Conservation (phyloP, 2,797 vertebrate genomes). For the Coregonus suidteri region DNA sequence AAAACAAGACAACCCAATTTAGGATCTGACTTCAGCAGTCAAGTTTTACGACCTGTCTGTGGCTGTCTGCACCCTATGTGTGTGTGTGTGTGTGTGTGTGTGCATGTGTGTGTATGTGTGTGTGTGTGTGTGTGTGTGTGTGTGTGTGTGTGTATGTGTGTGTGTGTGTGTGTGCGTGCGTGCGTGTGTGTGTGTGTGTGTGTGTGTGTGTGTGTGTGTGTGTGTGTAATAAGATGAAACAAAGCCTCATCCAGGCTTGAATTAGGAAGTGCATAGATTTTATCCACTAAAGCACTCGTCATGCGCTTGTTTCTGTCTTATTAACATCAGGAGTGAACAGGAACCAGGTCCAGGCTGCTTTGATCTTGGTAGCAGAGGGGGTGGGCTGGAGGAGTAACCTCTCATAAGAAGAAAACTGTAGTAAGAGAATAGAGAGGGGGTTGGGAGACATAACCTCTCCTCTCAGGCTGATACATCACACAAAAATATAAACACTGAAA, state of each 20-base stretch:
- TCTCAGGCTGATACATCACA: slow-evolving; percentile 19
- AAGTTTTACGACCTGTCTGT: slow-evolving; percentile 57
- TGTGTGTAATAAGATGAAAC: slow-evolving; percentile 23
- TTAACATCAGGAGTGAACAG: slow-evolving; percentile 58
- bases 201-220: not conserved
- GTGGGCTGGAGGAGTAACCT: slow-evolving; percentile 53
- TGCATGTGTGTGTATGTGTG: no score
- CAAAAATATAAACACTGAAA: slow-evolving; percentile 19
- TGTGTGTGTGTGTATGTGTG: no score
- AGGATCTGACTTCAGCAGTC: slow-evolving; percentile 62
- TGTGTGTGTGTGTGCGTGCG: no score
- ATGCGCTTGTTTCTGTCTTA: slow-evolving; percentile 57
- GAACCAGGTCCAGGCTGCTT: slow-evolving; percentile 60
- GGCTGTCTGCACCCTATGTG: slow-evolving; percentile 38
- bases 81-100: no score
- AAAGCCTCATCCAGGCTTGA: slow-evolving; percentile 53
- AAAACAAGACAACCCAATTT: slow-evolving; percentile 60
- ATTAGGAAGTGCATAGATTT: slow-evolving; percentile 67
- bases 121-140: no score
- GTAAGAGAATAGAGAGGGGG: slow-evolving; percentile 44
- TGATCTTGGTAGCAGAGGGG: slow-evolving; percentile 63
- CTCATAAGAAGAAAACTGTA: slow-evolving; percentile 66
- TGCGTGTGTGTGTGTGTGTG: no score
- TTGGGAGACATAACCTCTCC: not conserved
- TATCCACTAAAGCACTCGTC: slow-evolving; percentile 49